Conservation (phyloP, 2,888 invertebrate genomes). For the Agriopis aurantiaria region DNA sequence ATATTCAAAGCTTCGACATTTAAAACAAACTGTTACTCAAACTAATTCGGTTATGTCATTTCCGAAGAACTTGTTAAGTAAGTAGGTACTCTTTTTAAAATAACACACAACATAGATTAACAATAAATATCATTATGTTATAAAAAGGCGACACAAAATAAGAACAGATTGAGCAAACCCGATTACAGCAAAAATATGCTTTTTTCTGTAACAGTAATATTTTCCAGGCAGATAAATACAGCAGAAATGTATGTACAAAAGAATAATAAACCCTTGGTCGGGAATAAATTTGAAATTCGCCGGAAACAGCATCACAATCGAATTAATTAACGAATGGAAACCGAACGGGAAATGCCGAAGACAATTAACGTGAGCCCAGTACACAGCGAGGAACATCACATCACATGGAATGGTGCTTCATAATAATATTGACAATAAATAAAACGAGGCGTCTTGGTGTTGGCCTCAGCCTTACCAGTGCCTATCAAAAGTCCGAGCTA, state of each 20-base stretch:
- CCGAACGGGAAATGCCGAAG: conserved; percentile 22
- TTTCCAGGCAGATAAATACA: neutral
- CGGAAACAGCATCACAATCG: conserved; percentile 15
- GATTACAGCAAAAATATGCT: neutral
- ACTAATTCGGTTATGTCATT: too few relatives aligned
- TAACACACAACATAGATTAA: too few relatives aligned
- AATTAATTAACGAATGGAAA: conserved; percentile 28
- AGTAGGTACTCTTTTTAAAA: too few relatives aligned
- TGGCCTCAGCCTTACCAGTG: too few relatives aligned
- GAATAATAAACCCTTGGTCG: conserved; percentile 13
- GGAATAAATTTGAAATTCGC: neutral
- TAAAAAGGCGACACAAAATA: neutral
- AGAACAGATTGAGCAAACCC: neutral
- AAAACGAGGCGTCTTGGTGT: too few relatives aligned
- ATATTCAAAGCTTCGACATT: too few relatives aligned
- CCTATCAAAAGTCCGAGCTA: too few relatives aligned
- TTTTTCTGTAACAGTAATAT: neutral
- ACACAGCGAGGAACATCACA: conserved; percentile 6
- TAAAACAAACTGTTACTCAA: too few relatives aligned
- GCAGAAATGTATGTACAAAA: conserved; percentile 7
- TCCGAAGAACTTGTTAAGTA: too few relatives aligned
- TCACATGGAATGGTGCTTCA: neutral
- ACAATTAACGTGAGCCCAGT: conserved; percentile 26
- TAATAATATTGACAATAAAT: too few relatives aligned
- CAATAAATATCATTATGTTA: too few relatives aligned